phyloP scores from a whole-genome alignment of 2,888 invertebrate genomes.

The Macrosoma leucophasiata region DNA sequence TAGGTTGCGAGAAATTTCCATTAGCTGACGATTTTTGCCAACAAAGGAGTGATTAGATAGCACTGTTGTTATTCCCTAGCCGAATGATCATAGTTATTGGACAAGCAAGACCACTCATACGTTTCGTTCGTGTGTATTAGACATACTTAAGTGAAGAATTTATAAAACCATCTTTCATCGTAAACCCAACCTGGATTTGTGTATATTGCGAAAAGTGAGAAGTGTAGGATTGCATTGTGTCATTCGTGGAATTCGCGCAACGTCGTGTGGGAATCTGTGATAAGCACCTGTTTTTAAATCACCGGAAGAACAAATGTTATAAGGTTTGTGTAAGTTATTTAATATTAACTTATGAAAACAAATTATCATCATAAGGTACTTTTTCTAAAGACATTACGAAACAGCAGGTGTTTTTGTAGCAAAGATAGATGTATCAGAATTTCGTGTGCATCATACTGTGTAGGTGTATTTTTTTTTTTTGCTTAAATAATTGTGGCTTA shows the following conservation, averaged over 20 bases:
- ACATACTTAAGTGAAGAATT: constrained; percentile 14
- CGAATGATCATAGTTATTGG: constrained; percentile 49
- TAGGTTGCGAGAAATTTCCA: constrained; percentile 42
- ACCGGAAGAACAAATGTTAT: constrained; percentile 70
- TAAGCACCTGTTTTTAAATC: constrained; percentile 50
- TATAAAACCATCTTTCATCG: neutral
- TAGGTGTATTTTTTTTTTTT: constrained; percentile 32
- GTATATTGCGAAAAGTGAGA: constrained; percentile 26
- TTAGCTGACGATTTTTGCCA: constrained; percentile 31
- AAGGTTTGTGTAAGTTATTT: constrained; percentile 55
- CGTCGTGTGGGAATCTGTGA: constrained; percentile 39
- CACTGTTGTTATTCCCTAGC: constrained; percentile 38
- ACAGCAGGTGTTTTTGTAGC: constrained; percentile 29
- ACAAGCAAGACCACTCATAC: constrained; percentile 49
- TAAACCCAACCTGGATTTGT: constrained; percentile 24
- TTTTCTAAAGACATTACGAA: constrained; percentile 35
- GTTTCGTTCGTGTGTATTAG: constrained; percentile 51
- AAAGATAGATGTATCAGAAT: constrained; percentile 32
- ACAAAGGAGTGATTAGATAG: constrained; percentile 37
- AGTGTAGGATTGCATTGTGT: constrained; percentile 31
- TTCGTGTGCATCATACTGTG: constrained; percentile 38
- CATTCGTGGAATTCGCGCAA: constrained; percentile 33
- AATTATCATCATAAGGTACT: too few species aligned
- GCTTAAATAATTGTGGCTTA: too few species aligned
- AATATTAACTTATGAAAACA: constrained; percentile 30